Conservation (phyloP, 2,113 vertebrate species). For the Grantiella picta region DNA sequence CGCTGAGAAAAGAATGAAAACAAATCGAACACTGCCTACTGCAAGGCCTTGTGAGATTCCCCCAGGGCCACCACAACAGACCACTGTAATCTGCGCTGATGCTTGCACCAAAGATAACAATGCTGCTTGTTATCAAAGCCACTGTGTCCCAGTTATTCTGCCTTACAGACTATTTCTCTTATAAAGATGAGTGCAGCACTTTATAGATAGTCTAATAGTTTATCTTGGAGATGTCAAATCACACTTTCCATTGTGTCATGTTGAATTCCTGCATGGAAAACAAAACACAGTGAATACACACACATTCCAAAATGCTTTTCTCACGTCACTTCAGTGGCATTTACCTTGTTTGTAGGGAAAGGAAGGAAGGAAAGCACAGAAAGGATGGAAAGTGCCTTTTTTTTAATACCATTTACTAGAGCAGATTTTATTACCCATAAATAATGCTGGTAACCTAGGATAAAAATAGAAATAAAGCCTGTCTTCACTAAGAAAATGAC, state of each 20-base stretch:
- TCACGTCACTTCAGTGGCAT: background rate
- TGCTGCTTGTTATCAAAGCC: slow-evolving; percentile 4
- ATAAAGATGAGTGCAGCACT: slow-evolving; percentile 22
- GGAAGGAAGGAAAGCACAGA: slow-evolving; percentile 9
- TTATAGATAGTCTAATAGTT: background rate
- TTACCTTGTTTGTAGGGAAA: background rate
- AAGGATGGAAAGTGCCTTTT: background rate
- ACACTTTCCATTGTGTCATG: background rate
- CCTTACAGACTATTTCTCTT: background rate
- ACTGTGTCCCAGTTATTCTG: background rate
- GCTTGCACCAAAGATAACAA: slow-evolving; percentile 15
- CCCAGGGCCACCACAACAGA: background rate
- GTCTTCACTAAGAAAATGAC: background rate
- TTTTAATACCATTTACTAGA: background rate
- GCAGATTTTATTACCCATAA: background rate
- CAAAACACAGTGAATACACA: background rate
- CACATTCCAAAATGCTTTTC: slow-evolving; percentile 8
- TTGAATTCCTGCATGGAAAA: slow-evolving; percentile 25
- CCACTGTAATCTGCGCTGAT: slow-evolving; percentile 10
- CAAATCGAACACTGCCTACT: background rate
- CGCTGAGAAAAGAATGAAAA: slow-evolving; percentile 12
- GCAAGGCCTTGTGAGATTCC: background rate
- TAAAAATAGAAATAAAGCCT: slow-evolving; percentile 4
- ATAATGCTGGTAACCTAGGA: background rate
- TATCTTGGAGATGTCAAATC: background rate